phyloP scores from a whole-genome alignment of 2,113 vertebrate species.

The Sturnira hondurensis region DNA sequence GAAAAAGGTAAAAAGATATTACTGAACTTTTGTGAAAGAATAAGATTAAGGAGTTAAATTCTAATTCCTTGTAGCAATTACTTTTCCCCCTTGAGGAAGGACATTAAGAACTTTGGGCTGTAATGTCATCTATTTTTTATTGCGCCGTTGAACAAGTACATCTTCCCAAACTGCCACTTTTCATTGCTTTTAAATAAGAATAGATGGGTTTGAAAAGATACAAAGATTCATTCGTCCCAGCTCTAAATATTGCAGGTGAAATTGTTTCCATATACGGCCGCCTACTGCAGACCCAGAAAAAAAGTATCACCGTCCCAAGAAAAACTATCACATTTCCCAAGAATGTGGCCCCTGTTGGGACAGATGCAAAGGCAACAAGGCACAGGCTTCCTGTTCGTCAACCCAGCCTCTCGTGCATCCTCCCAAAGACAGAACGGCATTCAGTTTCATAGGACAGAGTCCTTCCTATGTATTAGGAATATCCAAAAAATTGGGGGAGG shows the following conservation, averaged over 20 bases:
- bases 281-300: background rate
- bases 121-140: conserved; percentile 67
- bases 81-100: conserved; percentile 44
- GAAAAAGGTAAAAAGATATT: background rate
- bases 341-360: background rate
- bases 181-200: conserved; percentile 69
- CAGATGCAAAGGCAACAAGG: background rate
- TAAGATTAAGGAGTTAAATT: conserved; percentile 57
- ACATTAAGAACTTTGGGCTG: conserved; percentile 41
- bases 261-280: conserved; percentile 8
- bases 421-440: background rate
- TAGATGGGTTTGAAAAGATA: conserved; percentile 57
- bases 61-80: conserved; percentile 53
- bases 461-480: background rate
- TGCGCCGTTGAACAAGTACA: conserved; percentile 39
- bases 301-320: conserved; percentile 12
- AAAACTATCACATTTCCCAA: conserved; percentile 32
- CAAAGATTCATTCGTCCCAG: conserved; percentile 55
- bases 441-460: background rate
- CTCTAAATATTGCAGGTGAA: conserved; percentile 56
- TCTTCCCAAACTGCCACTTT: conserved; percentile 61
- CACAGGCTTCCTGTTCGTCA: background rate
- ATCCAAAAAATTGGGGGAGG: background rate
- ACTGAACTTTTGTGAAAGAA: background rate
- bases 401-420: background rate